Evolutionary conservation across 2,113 vertebrate species (phyloP).

Genomic region (Taxidea taxus): DNA sequence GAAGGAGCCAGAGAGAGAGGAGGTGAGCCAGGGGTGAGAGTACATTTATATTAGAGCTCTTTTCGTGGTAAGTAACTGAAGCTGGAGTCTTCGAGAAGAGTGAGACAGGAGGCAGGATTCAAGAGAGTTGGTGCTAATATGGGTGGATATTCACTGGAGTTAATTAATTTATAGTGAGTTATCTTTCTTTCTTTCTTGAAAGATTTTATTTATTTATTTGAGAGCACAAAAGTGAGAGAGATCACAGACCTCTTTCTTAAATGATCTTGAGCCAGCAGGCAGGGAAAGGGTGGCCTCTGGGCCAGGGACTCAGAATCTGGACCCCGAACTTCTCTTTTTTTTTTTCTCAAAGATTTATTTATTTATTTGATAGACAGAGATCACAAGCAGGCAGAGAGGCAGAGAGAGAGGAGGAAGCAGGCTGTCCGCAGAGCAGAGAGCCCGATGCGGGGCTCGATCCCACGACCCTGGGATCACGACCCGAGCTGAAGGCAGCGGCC

Average conservation of each 20-base stretch:
- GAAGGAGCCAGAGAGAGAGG: background rate
- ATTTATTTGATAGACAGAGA: no score
- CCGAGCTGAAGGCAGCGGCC: no score
- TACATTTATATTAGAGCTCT: background rate
- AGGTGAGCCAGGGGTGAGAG: background rate
- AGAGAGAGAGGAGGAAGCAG: no score
- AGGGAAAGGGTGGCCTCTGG: background rate
- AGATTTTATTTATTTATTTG: no score
- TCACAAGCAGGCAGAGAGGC: no score
- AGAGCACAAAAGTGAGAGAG: no score
- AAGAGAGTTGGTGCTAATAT: background rate
- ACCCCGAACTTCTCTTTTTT: background rate
- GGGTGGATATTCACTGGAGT: background rate
- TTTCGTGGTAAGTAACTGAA: background rate
- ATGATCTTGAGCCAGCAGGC: background rate
- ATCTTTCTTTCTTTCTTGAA: constrained; percentile 3
- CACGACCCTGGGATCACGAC: no score
- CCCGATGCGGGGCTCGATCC: no score
- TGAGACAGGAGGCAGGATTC: background rate
- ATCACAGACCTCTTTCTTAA: constrained; percentile 19
- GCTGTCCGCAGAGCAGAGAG: no score
- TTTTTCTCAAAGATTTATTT: no score
- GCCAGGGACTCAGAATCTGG: background rate
- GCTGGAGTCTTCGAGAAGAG: background rate
- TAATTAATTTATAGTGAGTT: background rate